Conservation (phyloP, 2,797 vertebrate species). For the Malurus splendens region DNA sequence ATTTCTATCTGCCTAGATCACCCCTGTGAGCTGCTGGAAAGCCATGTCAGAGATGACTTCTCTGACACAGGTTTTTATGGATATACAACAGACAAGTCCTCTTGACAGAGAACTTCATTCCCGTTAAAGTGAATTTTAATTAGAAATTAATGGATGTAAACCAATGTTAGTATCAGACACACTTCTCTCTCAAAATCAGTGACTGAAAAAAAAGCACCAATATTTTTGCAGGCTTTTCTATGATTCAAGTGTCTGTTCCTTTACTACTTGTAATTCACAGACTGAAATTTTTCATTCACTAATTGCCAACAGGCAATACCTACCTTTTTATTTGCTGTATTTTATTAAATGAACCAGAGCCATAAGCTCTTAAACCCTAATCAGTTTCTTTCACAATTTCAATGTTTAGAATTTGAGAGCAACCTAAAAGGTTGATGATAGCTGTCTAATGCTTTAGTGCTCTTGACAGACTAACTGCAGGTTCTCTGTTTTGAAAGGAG, state of each 20-base stretch:
- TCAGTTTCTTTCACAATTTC: not conserved
- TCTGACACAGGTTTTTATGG: not conserved
- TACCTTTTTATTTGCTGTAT: not conserved
- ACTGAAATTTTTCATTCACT: not conserved
- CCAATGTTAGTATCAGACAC: not conserved
- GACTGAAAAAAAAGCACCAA: not conserved
- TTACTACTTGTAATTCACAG: not conserved
- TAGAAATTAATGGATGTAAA: not conserved
- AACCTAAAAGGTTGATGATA: not conserved
- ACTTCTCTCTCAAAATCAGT: not conserved
- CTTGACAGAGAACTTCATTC: not conserved
- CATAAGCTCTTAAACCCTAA: not conserved
- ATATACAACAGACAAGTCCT: not conserved
- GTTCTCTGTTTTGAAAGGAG: not conserved
- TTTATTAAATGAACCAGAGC: not conserved
- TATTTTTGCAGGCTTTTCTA: not conserved
- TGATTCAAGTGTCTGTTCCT: not conserved
- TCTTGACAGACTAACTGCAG: not conserved
- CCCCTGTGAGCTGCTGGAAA: not conserved
- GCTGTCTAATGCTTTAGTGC: not conserved
- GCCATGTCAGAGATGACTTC: not conserved
- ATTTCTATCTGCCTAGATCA: not conserved
- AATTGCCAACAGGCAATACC: not conserved
- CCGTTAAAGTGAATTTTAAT: not conserved
- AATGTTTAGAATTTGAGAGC: not conserved